Conservation (phyloP, 2,113 vertebrate species). For the Cololabis saira region DNA sequence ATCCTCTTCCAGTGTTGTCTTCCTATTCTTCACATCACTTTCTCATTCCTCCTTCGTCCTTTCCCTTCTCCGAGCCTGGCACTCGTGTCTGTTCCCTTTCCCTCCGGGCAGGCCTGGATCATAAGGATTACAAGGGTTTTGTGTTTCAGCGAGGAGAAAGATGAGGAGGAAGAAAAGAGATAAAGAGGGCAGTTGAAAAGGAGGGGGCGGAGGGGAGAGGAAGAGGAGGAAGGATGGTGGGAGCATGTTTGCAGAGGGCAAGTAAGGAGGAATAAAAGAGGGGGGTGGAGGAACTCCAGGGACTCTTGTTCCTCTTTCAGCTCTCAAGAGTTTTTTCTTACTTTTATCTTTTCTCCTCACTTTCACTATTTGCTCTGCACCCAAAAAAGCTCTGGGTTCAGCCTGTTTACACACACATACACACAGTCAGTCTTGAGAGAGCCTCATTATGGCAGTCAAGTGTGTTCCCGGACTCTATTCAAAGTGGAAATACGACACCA, state of each 20-base stretch:
- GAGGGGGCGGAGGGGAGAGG: slow-evolving; percentile 2
- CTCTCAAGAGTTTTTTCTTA: slow-evolving; percentile 27
- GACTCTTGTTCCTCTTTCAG: slow-evolving; percentile 62
- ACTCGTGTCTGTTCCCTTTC: slow-evolving; percentile 25
- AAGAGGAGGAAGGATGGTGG: background rate
- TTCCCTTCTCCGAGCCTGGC: background rate
- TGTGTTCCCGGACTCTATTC: slow-evolving; percentile 55
- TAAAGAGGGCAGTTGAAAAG: slow-evolving; percentile 59
- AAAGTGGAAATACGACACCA: slow-evolving; percentile 66
- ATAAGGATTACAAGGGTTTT: slow-evolving; percentile 73
- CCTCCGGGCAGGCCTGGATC: slow-evolving; percentile 58
- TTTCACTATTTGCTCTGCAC: slow-evolving; percentile 3
- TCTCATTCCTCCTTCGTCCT: background rate
- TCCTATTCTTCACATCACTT: slow-evolving; percentile 18
- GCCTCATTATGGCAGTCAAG: slow-evolving; percentile 47
- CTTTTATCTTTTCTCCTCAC: slow-evolving; percentile 33
- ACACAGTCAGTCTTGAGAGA: slow-evolving; percentile 7
- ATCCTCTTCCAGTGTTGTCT: background rate
- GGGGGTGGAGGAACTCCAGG: slow-evolving; percentile 30
- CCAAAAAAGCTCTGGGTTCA: slow-evolving; percentile 18
- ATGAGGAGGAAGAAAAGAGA: slow-evolving; percentile 63
- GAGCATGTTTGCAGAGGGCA: slow-evolving; percentile 40
- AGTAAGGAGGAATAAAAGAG: slow-evolving; percentile 37
- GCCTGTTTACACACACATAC: slow-evolving; percentile 24
- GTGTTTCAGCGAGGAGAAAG: slow-evolving; percentile 67